A percentile compares a stretch with the other conserved stretches of the same genome.
Conservation (phyloP, 2,113 vertebrate species). For the Ammospiza nelsoni region DNA sequence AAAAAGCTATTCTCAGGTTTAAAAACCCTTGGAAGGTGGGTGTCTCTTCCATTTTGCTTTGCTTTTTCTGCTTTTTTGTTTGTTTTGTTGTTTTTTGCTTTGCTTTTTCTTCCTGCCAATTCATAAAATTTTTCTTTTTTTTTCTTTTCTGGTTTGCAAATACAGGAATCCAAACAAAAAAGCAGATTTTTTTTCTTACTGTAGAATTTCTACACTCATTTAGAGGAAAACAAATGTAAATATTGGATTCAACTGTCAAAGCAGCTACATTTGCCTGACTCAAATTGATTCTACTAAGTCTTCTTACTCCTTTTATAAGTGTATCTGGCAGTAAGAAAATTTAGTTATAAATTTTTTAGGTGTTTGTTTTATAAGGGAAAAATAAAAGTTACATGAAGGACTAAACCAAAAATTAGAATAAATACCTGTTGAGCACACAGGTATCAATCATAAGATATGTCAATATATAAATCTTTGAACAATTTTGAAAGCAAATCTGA, state of each 20-base stretch:
- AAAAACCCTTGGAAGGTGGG: accelerated
- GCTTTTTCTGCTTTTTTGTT: background rate
- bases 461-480: background rate
- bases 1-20: background rate
- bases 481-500: background rate
- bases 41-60: background rate
- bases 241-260: background rate
- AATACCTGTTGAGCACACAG: background rate
- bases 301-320: background rate
- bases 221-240: background rate
- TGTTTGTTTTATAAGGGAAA: background rate
- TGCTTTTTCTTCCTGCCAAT: background rate
- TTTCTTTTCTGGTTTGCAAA: background rate
- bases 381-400: background rate
- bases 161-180: background rate
- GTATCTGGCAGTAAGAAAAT: background rate
- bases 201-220: background rate
- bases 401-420: background rate
- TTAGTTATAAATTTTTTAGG: background rate
- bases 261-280: background rate
- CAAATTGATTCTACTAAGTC: background rate
- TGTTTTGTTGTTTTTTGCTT: background rate
- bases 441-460: background rate
- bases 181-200: background rate
- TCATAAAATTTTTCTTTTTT: accelerated